Percentiles rank a stretch among this genome's conserved stretches.
Evolutionary conservation across 2,888 invertebrate species (phyloP).

Genomic region (Drosophila pseudotalamancana): DNA sequence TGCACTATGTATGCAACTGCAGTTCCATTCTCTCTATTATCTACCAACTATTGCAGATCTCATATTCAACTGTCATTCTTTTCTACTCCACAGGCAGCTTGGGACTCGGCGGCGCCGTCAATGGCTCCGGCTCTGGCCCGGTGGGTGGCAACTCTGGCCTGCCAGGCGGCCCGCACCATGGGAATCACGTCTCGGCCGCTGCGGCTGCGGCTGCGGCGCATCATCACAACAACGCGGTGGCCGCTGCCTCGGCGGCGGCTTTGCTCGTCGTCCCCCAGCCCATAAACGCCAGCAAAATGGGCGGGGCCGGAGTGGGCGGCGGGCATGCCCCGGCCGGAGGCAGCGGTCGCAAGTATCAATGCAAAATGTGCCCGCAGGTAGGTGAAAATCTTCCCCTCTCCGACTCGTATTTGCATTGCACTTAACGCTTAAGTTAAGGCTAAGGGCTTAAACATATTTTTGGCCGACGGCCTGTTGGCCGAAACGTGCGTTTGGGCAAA

Average conservation of each 20-base stretch:
- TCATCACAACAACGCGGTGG: constrained; percentile 85
- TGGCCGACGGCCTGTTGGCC: constrained; percentile 44
- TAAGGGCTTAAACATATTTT: constrained; percentile 38
- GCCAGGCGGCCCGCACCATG: constrained; percentile 75
- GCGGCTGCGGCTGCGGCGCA: constrained; percentile 72
- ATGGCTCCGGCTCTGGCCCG: constrained; percentile 79
- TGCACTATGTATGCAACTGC: too few species aligned
- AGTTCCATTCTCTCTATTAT: neutral
- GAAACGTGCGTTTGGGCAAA: constrained; percentile 30
- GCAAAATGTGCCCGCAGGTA: constrained; percentile 99
- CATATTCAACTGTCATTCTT: neutral
- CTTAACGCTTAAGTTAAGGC: constrained; percentile 43
- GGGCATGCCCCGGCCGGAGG: constrained; percentile 70
- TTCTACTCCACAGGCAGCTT: constrained; percentile 61
- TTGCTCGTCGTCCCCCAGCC: constrained; percentile 96
- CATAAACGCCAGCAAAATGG: constrained; percentile 88
- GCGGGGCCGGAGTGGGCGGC: constrained; percentile 72
- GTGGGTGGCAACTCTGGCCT: constrained; percentile 74
- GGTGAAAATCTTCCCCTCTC: constrained; percentile 83
- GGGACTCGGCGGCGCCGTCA: constrained; percentile 57
- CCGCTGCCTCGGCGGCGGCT: constrained; percentile 86
- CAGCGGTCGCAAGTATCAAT: constrained; percentile 92
- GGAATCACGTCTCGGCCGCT: constrained; percentile 84
- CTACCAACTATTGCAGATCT: neutral
- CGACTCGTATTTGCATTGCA: constrained; percentile 39